Percentiles rank a stretch among this genome's conserved stretches.
Evolutionary conservation across 1,140 invertebrate species (phyloP).

Genomic region (Pararge aegeria): DNA sequence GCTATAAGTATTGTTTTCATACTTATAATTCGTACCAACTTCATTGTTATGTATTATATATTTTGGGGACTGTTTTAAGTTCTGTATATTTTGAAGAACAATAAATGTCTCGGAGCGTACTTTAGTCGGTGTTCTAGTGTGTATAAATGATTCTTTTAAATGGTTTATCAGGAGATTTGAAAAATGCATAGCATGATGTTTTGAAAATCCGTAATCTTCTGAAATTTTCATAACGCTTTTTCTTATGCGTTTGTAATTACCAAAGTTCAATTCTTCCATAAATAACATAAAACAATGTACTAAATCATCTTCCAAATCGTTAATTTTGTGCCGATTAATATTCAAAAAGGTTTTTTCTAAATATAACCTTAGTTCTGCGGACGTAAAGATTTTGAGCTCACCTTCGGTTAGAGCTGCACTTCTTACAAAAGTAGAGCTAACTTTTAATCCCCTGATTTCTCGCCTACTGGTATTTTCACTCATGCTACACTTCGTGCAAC

Average conservation of each 20-base stretch:
- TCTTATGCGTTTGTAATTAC: slow-evolving; percentile 19
- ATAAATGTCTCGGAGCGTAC: slow-evolving; percentile 30
- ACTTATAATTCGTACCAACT: slow-evolving; percentile 13
- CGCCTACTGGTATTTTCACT: neutral
- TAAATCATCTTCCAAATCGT: slow-evolving; percentile 38
- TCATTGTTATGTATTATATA: slow-evolving; percentile 9
- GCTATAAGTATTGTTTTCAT: slow-evolving; percentile 25
- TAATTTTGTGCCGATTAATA: slow-evolving; percentile 12
- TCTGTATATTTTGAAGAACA: slow-evolving; percentile 29
- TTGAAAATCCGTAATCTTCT: slow-evolving; percentile 27
- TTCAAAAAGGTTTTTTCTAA: slow-evolving; percentile 24
- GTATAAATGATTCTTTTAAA: slow-evolving; percentile 32
- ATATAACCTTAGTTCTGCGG: slow-evolving; percentile 25
- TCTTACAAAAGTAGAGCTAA: slow-evolving; percentile 17
- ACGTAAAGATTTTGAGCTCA: slow-evolving; percentile 35
- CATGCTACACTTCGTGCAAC: neutral
- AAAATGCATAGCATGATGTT: slow-evolving; percentile 29
- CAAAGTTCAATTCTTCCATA: slow-evolving; percentile 21
- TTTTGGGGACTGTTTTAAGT: neutral
- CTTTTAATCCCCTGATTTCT: slow-evolving; percentile 9
- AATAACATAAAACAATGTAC: slow-evolving; percentile 32
- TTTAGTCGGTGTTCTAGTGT: slow-evolving; percentile 1
- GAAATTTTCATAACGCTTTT: slow-evolving; percentile 32
- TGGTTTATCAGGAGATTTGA: slow-evolving; percentile 30
- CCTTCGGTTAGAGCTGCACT: slow-evolving; percentile 32